phyloP scores from a whole-genome alignment of 2,888 invertebrate genomes.

The Elysia crispata region DNA sequence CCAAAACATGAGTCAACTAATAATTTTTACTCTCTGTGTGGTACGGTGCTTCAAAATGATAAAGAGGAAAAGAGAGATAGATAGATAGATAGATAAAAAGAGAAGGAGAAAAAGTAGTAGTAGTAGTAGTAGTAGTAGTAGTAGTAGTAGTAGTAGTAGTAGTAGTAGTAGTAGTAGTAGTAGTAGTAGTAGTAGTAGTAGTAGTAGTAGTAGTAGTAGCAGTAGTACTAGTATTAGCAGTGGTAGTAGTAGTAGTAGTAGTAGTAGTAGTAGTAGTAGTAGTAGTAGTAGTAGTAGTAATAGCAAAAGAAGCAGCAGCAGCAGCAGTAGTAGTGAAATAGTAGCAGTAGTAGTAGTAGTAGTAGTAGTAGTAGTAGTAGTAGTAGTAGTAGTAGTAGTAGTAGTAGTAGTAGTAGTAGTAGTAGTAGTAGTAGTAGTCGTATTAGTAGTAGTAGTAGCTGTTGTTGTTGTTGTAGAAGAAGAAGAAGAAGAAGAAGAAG shows the following conservation, averaged over 20 bases:
- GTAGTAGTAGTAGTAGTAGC: constrained; percentile 1
- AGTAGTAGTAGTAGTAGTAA: not conserved
- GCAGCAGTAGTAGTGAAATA: not conserved
- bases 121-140: constrained; percentile 26
- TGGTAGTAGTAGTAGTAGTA: not conserved
- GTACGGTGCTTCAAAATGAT: too few species aligned
- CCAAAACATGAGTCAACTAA: too few species aligned
- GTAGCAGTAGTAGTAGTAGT: too few species aligned
- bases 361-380: too few species aligned
- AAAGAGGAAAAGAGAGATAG: too few species aligned
- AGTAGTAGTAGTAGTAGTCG: too few species aligned
- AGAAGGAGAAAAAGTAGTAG: not conserved
- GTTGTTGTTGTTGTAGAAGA: not conserved
- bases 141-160: not conserved
- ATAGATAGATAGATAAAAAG: too few species aligned
- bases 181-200: not conserved
- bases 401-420: too few species aligned
- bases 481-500: constrained; percentile 33
- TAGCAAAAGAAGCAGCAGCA: too few species aligned
- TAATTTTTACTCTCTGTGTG: too few species aligned
- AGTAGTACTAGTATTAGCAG: too few species aligned
- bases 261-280: constrained; percentile 28
- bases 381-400: too few species aligned
- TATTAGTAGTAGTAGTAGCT: not conserved
- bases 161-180: constrained; percentile 4